phyloP scores from a whole-genome alignment of 2,113 vertebrate genomes.

The Phodopus roborovskii region DNA sequence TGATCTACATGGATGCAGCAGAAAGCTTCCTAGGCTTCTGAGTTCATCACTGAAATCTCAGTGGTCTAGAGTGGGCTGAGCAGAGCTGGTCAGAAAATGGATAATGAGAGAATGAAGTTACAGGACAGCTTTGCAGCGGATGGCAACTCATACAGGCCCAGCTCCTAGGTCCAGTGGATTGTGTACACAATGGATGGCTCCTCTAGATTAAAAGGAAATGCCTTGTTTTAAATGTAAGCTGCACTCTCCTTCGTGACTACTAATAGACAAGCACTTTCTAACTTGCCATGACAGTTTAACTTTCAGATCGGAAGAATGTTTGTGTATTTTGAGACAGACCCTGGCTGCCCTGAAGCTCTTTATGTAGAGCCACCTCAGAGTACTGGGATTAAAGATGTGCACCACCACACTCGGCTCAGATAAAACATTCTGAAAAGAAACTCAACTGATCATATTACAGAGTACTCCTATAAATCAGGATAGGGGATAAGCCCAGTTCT shows the following conservation, averaged over 20 bases:
- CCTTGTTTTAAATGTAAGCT: slow-evolving; percentile 13
- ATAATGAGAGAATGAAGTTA: not conserved
- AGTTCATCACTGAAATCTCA: not conserved
- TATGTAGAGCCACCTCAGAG: not conserved
- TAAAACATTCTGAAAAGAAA: slow-evolving; percentile 21
- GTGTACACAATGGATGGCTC: not conserved
- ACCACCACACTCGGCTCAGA: not conserved
- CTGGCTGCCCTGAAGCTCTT: not conserved
- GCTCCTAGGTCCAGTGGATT: not conserved
- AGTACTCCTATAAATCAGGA: not conserved
- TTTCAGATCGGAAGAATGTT: not conserved
- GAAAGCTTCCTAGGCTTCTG: not conserved
- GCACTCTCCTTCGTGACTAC: not conserved
- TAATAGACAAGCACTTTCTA: not conserved
- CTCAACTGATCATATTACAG: not conserved
- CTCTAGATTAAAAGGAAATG: not conserved
- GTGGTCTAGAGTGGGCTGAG: not conserved
- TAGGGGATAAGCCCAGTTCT: not conserved
- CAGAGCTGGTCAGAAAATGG: not conserved
- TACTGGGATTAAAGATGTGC: not conserved
- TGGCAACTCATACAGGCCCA: not conserved
- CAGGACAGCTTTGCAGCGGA: rapidly evolving
- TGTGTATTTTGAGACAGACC: not conserved
- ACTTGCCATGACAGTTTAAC: not conserved
- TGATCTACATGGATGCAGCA: not conserved